A percentile compares a stretch with the other conserved stretches of the same genome.
Conservation (phyloP, 2,113 vertebrate genomes). For the Gopherus evgoodei region DNA sequence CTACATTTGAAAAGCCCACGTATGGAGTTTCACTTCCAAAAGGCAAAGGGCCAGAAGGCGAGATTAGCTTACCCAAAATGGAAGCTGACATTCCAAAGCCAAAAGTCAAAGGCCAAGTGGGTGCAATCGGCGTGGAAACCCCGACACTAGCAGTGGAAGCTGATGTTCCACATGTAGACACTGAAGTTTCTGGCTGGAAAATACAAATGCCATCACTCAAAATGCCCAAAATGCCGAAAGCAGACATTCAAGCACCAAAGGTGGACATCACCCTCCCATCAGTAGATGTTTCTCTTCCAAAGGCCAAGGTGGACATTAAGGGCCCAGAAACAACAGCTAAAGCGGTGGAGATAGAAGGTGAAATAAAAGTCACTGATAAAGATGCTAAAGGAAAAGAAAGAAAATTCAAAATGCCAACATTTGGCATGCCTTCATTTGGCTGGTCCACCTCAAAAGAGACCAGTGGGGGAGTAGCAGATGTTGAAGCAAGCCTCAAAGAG, state of each 20-base stretch:
- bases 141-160: no score
- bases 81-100: no score
- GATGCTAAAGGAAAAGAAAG: accelerated
- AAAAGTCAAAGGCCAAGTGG: no score
- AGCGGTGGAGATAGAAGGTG: accelerated
- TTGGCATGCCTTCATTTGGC: not conserved
- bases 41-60: no score
- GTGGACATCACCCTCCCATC: accelerated
- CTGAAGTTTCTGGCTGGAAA: not conserved
- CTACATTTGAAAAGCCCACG: no score
- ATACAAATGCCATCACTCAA: slow-evolving; percentile 46
- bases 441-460: not conserved
- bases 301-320: accelerated
- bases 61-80: no score
- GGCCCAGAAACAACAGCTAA: accelerated
- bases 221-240: not conserved
- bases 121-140: no score
- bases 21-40: no score
- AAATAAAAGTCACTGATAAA: accelerated
- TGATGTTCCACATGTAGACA: no score
- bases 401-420: not conserved
- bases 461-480: accelerated
- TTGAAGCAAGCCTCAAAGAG: accelerated
- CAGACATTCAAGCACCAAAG: accelerated
- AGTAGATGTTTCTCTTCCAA: accelerated